Evolutionary conservation across 2,797 vertebrate species (phyloP).

Genomic region (Rhynchonycteris naso): DNA sequence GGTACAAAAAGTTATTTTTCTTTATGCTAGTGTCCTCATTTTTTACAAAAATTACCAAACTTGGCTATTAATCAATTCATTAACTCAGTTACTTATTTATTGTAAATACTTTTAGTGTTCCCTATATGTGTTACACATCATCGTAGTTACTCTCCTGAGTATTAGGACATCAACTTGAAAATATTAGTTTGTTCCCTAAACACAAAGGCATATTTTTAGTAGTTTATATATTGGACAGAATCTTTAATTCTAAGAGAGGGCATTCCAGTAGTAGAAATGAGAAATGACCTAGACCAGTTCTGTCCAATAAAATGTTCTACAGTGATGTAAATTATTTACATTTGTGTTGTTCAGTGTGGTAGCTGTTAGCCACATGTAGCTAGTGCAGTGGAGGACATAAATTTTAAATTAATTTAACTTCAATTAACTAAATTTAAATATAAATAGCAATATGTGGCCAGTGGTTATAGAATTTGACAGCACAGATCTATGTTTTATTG

Average conservation of each 20-base stretch:
- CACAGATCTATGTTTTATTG: neutral
- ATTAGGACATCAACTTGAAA: neutral
- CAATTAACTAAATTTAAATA: conserved; percentile 10
- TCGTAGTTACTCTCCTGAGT: neutral
- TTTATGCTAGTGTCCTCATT: neutral
- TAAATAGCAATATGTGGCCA: neutral
- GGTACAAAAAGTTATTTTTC: neutral
- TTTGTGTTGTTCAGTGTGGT: neutral
- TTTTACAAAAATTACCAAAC: neutral
- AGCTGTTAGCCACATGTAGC: neutral
- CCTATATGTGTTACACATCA: neutral
- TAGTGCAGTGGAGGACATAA: neutral
- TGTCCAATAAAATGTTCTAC: neutral
- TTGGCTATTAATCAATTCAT: neutral
- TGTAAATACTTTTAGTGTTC: neutral
- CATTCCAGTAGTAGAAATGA: neutral
- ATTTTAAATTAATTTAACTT: conserved; percentile 23
- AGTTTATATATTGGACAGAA: neutral
- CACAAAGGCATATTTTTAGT: neutral
- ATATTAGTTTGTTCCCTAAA: neutral
- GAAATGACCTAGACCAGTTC: neutral
- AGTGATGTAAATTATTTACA: neutral
- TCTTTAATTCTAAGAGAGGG: neutral
- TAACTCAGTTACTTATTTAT: neutral
- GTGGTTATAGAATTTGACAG: neutral